These are phyloP conservation scores for Mobula birostris DNA, from an alignment of 2,113 vertebrate genomes.

Conservation along the genomic window DNA sequence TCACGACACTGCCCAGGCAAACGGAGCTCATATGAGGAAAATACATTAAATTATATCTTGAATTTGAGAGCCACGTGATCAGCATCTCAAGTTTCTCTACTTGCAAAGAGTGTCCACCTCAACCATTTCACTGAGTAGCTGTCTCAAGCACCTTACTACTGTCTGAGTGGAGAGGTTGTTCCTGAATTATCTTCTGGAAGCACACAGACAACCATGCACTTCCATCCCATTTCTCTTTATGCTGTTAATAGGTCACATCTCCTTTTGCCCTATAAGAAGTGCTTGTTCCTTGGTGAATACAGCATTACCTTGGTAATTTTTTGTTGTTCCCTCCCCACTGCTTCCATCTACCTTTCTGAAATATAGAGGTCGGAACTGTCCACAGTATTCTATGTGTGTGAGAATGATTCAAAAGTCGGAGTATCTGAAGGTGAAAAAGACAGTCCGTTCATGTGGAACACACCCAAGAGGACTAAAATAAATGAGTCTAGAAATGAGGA, in stretches of 20 bases:
- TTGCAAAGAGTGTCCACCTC: not conserved
- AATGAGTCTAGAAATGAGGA: not conserved
- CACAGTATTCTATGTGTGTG: not conserved
- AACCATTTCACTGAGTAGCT: not conserved
- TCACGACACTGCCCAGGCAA: not conserved
- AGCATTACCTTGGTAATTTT: not conserved
- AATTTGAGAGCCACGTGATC: not conserved
- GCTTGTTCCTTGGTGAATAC: not conserved
- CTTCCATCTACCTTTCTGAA: not conserved
- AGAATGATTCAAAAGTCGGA: not conserved
- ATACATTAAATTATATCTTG: not conserved
- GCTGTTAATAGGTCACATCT: not conserved
- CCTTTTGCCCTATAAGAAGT: not conserved
- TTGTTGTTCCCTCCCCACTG: not conserved
- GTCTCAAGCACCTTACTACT: not conserved
- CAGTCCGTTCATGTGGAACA: not conserved
- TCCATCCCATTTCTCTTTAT: not conserved
- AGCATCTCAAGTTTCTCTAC: not conserved
- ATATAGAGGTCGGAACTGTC: not conserved
- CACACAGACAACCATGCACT: not conserved
- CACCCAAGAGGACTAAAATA: conserved; percentile 21
- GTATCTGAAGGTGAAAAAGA: conserved; percentile 19
- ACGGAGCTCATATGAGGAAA: not conserved
- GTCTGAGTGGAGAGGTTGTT: not conserved
- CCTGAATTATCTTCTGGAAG: not conserved